Base-by-base conservation (phyloP, 1,140 invertebrate genomes). In the Manduca sexta region DNA sequence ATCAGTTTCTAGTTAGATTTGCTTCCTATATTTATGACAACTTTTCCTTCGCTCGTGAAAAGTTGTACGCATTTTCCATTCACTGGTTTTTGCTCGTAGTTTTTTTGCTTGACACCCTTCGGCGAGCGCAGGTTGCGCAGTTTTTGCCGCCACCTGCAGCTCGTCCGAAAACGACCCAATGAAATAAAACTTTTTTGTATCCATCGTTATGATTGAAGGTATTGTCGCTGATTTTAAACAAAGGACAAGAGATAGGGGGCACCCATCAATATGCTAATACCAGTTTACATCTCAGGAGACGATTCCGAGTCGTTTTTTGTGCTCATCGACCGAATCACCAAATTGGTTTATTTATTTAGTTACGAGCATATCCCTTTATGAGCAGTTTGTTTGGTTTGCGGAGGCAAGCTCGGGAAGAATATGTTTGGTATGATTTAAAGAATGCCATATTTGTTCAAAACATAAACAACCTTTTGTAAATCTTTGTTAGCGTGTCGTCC, bases 331-430 rank as follows among this genome's bases (percentile, higher is more conserved):
- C 65, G 41, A 43, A 43, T 43, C 41, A 71, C 77, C 31, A 74
- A 82, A 80, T 84, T 74, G 69, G 77, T 81, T 76, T 83, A 81
- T 84, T 84, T 84, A 70, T 80, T 80, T 81, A 74, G 74, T 83
- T 81, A 56, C 66, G 59, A 75, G 62, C 66, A 55, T 72, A 71
- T 74, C 67, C 61, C 62, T 72, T 65, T 69, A 64, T 57, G 64
- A 65, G 61, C 60, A 68, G 64, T 74, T 69, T 79, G 73, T 83
- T 83, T 71, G 49, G 21, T 60, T 63, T 76, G 76, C 66, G 61
- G 64, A 70, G 70, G 60, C 61, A 56, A 64, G 26, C 56, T 60
- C 51, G 44, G 51, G 45, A 54, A 60, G 58, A 63, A 65, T 68
- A 56, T 71, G 72, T 71, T 58, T 48, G 62, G 21, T 26, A 26